Conservation (phyloP, 2,113 vertebrate genomes). For the Sebastes fasciatus region DNA sequence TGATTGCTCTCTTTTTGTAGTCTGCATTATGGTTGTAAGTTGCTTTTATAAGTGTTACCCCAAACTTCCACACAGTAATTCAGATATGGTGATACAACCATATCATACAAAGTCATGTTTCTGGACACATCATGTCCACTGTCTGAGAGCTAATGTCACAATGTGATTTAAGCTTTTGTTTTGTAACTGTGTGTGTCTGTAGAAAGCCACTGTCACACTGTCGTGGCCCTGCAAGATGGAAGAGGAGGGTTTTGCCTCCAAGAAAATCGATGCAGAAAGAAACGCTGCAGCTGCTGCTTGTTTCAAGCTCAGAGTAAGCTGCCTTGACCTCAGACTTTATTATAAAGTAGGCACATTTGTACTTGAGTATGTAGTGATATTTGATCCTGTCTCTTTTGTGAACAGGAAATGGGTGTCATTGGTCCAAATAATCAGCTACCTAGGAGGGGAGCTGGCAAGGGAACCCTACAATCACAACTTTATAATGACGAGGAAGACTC, state of each 20-base stretch:
- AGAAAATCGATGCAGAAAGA: conserved; percentile 91
- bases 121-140: not conserved
- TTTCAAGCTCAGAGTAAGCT: conserved; percentile 89
- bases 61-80: no score
- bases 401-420: conserved; percentile 92
- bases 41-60: no score
- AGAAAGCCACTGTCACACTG: conserved; percentile 93
- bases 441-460: conserved; percentile 74
- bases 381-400: rapidly evolving
- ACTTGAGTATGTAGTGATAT: not conserved
- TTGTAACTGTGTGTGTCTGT: conserved; percentile 12
- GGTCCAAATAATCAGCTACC: conserved; percentile 88
- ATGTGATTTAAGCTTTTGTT: not conserved
- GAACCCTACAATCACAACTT: conserved; percentile 39
- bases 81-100: no score
- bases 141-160: no score
- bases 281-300: conserved; percentile 93
- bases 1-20: no score
- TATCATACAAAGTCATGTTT: not conserved
- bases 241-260: conserved; percentile 90
- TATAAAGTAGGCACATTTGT: not conserved
- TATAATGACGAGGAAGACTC: conserved; percentile 78
- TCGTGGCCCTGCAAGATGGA: conserved; percentile 92
- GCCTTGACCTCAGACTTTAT: not conserved
- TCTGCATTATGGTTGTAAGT: no score